These are phyloP conservation scores for Ennomos fuscantarius DNA, from an alignment of 2,888 invertebrate genomes.

Conservation along the genomic window DNA sequence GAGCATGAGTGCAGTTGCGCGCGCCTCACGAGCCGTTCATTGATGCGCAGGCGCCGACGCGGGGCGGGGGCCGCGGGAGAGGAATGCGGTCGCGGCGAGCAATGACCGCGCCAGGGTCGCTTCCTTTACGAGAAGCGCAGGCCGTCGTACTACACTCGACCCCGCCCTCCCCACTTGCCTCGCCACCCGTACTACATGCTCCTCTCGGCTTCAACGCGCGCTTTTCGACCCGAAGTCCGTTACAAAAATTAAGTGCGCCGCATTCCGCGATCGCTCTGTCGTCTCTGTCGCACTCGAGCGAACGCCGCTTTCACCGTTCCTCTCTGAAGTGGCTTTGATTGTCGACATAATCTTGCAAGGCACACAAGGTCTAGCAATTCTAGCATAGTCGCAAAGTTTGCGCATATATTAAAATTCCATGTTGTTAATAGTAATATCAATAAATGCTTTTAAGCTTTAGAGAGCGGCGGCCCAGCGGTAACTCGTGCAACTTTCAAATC, in stretches of 20 bases:
- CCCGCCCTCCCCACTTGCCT: slow-evolving; percentile 54
- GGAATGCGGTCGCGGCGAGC: slow-evolving; percentile 84
- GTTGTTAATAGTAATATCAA: too few species aligned
- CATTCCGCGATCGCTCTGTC: slow-evolving; percentile 73
- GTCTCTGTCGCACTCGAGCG: slow-evolving; percentile 64
- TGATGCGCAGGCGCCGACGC: slow-evolving; percentile 78
- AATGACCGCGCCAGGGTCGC: slow-evolving; percentile 85
- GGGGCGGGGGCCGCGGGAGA: slow-evolving; percentile 66
- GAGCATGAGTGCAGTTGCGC: slow-evolving; percentile 69
- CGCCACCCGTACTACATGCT: slow-evolving; percentile 72
- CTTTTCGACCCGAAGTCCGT: slow-evolving; percentile 82
- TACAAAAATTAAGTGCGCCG: slow-evolving; percentile 83
- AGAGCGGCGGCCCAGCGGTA: too few species aligned
- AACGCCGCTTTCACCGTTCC: slow-evolving; percentile 39
- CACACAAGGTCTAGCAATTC: too few species aligned
- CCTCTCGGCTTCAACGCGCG: slow-evolving; percentile 73
- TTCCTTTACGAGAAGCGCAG: slow-evolving; percentile 84
- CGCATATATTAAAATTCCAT: too few species aligned
- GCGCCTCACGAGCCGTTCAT: slow-evolving; percentile 81
- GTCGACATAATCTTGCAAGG: slow-evolving; percentile 26
- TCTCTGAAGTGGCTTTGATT: slow-evolving; percentile 37
- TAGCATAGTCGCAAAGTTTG: too few species aligned
- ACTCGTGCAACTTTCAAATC: too few species aligned
- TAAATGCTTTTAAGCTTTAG: too few species aligned
- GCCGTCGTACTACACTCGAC: slow-evolving; percentile 80